phyloP scores from a whole-genome alignment of 2,888 invertebrate species.

The Atethmia centrago region DNA sequence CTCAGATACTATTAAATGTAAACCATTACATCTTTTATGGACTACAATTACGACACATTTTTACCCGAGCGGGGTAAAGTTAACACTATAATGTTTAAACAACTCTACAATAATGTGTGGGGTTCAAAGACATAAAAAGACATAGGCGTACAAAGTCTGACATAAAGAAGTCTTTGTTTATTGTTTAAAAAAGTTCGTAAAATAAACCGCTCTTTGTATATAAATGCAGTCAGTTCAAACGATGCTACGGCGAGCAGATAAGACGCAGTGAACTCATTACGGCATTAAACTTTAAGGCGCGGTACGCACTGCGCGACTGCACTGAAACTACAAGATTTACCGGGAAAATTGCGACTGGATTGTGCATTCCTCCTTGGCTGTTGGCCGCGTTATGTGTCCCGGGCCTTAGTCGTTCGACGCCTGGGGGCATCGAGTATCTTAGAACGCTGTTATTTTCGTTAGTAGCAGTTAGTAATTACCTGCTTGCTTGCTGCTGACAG shows the following conservation, averaged over 20 bases:
- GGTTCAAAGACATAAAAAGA: conserved; percentile 37
- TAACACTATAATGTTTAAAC: conserved; percentile 48
- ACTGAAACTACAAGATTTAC: conserved; percentile 33
- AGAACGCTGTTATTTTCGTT: conserved; percentile 83
- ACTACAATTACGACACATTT: conserved; percentile 47
- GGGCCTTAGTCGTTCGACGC: conserved; percentile 49
- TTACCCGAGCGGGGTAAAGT: conserved; percentile 29
- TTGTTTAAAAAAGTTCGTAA: conserved; percentile 47
- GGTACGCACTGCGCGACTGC: conserved; percentile 40
- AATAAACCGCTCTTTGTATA: conserved; percentile 39
- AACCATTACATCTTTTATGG: conserved; percentile 47
- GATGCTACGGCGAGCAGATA: conserved; percentile 31
- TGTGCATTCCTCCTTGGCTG: conserved; percentile 19
- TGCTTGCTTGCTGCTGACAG: conserved; percentile 86
- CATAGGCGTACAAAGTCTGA: conserved; percentile 37
- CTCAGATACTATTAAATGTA: conserved; percentile 58
- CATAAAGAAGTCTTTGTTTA: conserved; percentile 50
- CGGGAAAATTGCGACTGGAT: conserved; percentile 1
- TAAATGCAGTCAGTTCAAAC: conserved; percentile 26
- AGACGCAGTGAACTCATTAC: conserved; percentile 48
- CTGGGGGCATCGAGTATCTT: conserved; percentile 77
- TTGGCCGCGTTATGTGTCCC: conserved; percentile 38
- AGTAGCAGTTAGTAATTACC: conserved; percentile 86
- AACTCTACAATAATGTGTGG: conserved; percentile 36
- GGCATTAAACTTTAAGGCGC: conserved; percentile 43